Evolutionary conservation across 2,888 invertebrate species (phyloP).

Genomic region (Eupsilia transversa): DNA sequence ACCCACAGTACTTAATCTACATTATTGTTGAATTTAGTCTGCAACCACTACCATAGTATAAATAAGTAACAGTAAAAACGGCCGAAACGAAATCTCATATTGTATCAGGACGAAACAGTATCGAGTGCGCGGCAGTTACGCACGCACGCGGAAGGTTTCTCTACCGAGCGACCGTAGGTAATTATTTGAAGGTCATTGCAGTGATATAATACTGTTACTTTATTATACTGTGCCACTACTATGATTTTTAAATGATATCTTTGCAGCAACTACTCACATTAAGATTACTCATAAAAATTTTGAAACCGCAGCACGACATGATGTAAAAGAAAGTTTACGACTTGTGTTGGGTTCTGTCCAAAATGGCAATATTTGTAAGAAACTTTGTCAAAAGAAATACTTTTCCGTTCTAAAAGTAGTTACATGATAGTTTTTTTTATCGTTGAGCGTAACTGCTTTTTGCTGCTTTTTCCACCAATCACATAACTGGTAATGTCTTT

Average conservation of each 20-base stretch:
- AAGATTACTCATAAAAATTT: neutral
- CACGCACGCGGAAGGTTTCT: too few species aligned
- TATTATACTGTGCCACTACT: too few species aligned
- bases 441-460: neutral
- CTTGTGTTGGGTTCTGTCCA: constrained; percentile 43
- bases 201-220: too few species aligned
- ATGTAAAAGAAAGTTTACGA: constrained; percentile 22
- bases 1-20: too few species aligned
- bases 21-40: neutral
- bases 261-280: neutral
- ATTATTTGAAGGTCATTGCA: too few species aligned
- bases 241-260: neutral
- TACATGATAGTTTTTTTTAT: neutral
- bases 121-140: too few species aligned
- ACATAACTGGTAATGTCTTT: neutral
- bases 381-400: constrained; percentile 26
- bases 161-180: too few species aligned
- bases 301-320: constrained; percentile 18
- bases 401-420: constrained; percentile 1
- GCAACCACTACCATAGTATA: too few species aligned
- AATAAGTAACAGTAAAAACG: too few species aligned
- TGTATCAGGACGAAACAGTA: too few species aligned
- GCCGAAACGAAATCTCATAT: too few species aligned
- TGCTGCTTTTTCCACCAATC: neutral
- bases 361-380: constrained; percentile 25